Base-by-base conservation (phyloP, 2,113 vertebrate genomes). In the Formicarius rufipectus region DNA sequence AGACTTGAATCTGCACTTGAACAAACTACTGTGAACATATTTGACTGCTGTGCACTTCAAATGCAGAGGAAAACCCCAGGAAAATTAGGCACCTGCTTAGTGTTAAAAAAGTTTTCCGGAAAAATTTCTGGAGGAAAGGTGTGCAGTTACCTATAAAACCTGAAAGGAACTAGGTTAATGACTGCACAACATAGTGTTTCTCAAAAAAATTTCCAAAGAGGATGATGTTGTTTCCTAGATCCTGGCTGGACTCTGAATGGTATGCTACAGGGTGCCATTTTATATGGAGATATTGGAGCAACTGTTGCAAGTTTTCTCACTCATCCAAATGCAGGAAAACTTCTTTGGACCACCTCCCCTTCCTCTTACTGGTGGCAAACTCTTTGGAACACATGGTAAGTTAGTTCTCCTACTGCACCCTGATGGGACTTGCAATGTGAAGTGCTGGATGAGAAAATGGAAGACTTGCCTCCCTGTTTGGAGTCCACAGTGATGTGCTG, bases 401-500 rank as follows among this genome's bases (percentile, higher is more conserved):
- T 72, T 62, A 37, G 5, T 16, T 78, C 30, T 69, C 9, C 40
- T 42, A 23, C 18, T 63, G 47, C 28, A 18, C 31, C 0, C 0
- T 12, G 16, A 35, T 6, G 9, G 11, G 9, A 35, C 27, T 47
- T 60, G 21, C 9, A 60, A 8, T 33, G 19, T 75, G 35, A 63
- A 72, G 39, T 27, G 4, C 7, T 22, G 12, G 17, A 5, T 18
- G 12, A 55, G 33, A 30, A 9, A 66, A 39, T 1, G 52, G 40
- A 31, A 84, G 60, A 60, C 1, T 5, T 4, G 6, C 5, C 6
- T 69, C 22, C 8, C 35, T 77, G 6, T 52, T 74, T 39, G 27
- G 7, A 56, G 10, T 23, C 18, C 33, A 17, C 23, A 77, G 10
- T 4, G 25, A 45, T 28, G 18, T 3, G 39, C 15, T 0, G 0